Evolutionary conservation across 2,113 vertebrate genomes (phyloP).

Genomic region (Prietella phreatophila): DNA sequence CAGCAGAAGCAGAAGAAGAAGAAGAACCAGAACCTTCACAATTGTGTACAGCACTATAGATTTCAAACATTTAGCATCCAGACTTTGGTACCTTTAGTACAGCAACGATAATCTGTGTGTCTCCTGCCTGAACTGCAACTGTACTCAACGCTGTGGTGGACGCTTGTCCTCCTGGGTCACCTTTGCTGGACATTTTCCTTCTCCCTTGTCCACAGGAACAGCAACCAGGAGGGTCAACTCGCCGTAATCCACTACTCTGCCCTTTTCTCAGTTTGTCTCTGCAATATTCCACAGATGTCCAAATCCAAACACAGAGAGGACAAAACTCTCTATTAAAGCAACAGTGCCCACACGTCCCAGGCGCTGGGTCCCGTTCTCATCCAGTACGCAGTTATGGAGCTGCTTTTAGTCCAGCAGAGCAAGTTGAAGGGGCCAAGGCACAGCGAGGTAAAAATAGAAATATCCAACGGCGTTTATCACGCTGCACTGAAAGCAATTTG

Average conservation of each 20-base stretch:
- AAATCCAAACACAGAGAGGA: conserved; percentile 33
- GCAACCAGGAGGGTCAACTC: conserved; percentile 19
- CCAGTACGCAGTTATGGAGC: conserved; percentile 29
- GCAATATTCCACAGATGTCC: conserved; percentile 9
- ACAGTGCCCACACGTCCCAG: conserved; percentile 26
- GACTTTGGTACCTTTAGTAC: conserved; percentile 78
- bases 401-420: conserved; percentile 60
- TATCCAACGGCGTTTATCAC: conserved; percentile 82
- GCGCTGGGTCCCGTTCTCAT: conserved; percentile 26
- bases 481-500: conserved; percentile 65
- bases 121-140: conserved; percentile 81
- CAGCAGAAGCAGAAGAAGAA: not conserved
- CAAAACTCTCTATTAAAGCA: not conserved
- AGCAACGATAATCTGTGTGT: conserved; percentile 77
- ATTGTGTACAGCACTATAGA: not conserved
- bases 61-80: not conserved
- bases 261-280: not conserved
- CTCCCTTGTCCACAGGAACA: conserved; percentile 43
- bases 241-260: conserved; percentile 20
- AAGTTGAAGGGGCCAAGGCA: conserved; percentile 76
- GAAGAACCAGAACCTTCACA: not conserved
- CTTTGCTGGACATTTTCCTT: conserved; percentile 70
- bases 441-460: conserved; percentile 87
- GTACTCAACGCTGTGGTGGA: conserved; percentile 83
- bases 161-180: conserved; percentile 55